Percentiles rank a stretch among this genome's conserved stretches.
These are phyloP conservation scores for Folsomia manolachei DNA, from an alignment of 2,888 invertebrate genomes.

Conservation along the genomic window DNA sequence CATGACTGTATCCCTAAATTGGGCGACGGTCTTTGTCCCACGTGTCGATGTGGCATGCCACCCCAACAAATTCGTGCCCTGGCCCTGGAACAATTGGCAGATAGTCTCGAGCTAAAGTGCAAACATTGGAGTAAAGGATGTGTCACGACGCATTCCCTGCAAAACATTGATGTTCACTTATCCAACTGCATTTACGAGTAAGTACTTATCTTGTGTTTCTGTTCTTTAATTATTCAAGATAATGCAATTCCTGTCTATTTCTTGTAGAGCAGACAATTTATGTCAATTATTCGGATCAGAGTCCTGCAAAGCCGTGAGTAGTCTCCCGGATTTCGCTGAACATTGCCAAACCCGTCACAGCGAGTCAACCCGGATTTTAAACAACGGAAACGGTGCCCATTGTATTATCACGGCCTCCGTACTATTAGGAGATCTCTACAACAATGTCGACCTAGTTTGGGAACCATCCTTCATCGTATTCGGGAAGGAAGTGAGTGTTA, in stretches of 20 bases:
- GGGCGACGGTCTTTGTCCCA: not conserved
- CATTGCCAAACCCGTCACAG: too few relatives aligned
- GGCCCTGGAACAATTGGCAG: not conserved
- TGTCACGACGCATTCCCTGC: too few relatives aligned
- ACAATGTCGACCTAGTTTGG: not conserved
- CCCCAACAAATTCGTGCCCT: not conserved
- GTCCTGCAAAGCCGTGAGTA: not conserved
- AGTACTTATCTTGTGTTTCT: too few relatives aligned
- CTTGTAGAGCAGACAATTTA: not conserved
- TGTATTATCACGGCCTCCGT: not conserved
- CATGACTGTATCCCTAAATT: not conserved
- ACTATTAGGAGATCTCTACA: not conserved
- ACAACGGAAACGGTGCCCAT: too few relatives aligned
- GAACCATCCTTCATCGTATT: not conserved
- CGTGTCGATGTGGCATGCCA: not conserved
- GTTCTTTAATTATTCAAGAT: too few relatives aligned
- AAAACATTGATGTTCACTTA: too few relatives aligned
- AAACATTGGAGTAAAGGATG: not conserved
- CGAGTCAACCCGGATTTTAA: too few relatives aligned
- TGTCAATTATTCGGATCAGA: not conserved
- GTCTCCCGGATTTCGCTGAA: too few relatives aligned
- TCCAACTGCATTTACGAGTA: not conserved
- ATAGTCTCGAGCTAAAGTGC: not conserved
- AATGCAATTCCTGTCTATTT: too few relatives aligned
- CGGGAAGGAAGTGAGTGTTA: not conserved